phyloP scores from a whole-genome alignment of 1,140 invertebrate genomes.

The Rhyzopertha dominica region DNA sequence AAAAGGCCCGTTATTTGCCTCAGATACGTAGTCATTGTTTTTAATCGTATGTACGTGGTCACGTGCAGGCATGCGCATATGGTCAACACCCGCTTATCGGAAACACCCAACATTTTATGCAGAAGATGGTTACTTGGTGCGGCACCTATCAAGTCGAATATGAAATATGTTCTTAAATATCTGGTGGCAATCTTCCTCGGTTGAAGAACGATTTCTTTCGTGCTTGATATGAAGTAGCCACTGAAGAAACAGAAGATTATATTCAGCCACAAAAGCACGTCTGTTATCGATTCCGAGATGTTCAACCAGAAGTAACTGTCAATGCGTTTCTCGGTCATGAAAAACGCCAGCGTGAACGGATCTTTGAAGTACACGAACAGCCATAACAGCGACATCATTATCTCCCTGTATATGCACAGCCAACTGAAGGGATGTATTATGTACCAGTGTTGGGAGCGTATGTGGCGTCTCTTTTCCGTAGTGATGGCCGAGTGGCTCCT shows the following conservation, averaged over 20 bases:
- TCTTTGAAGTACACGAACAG: slow-evolving; percentile 13
- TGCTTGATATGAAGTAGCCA: slow-evolving; percentile 8
- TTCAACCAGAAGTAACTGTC: not conserved
- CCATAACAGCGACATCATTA: slow-evolving; percentile 13
- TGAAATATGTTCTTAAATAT: slow-evolving; percentile 18
- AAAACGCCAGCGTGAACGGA: slow-evolving; percentile 14
- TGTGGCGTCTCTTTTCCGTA: slow-evolving; percentile 15
- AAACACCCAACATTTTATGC: not conserved
- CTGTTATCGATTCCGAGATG: not conserved
- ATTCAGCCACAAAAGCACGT: slow-evolving; percentile 8
- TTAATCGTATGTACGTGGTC: slow-evolving; percentile 1
- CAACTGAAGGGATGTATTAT: slow-evolving; percentile 21
- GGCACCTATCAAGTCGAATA: slow-evolving; percentile 12
- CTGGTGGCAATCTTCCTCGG: slow-evolving; percentile 8
- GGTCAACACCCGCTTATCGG: not conserved
- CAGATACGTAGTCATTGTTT: slow-evolving; percentile 12
- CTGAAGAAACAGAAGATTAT: slow-evolving; percentile 15
- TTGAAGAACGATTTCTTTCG: slow-evolving; percentile 15
- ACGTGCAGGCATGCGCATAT: not conserved
- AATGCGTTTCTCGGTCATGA: not conserved
- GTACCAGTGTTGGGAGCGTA: slow-evolving; percentile 1
- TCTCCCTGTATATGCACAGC: slow-evolving; percentile 8
- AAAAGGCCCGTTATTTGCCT: slow-evolving; percentile 7
- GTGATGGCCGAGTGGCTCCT: slow-evolving; percentile 13
- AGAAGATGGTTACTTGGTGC: not conserved